Evolutionary conservation across 64 coral and sea anemone species (phyloP), one percentile per base, ranked within the genome.

Genomic region (Acropora yongei): DNA sequence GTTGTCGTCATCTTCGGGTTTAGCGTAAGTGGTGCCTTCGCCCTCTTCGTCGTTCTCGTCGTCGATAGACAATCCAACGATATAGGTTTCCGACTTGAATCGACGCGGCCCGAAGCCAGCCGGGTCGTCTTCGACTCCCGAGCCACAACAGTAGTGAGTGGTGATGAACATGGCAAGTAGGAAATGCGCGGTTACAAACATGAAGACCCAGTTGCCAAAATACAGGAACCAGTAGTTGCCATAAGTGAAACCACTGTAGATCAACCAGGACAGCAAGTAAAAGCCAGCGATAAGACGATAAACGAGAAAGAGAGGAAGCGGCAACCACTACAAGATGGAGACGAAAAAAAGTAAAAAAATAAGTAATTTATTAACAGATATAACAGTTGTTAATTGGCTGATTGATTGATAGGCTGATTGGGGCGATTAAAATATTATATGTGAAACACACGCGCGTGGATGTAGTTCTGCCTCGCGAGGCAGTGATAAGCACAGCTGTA

Each of bases 161-260:
- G 90, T 89, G 17, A 93, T 79, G n/a, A 96, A 61, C 48, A 81
- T 84, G 12, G 74, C 95, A 9, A 89, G 71, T 0, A 96, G 8
- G 80, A 96, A 96, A 79, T 96, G 77, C 2, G 83, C 18, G 14
- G 74, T 63, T 13, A 84, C 85, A 47, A 90, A 65, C 3, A 83
- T 77, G 74, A 93, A 93, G 74, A 88, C 89, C 95, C 91, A 92
- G 87, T 96, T 92, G 74, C 80, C 86, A 61, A 93, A 76, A 60
- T 80, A 96, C 4, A 96, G 60, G 48, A 96, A 89, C 86, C 84
- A 96, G 63, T 96, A 89, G n/a, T 55, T 18, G 14, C 78, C 57
- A 12, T 87, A 58, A 63, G 72, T 41, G 9, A 13, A 47, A 2
- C 51, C 44, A 12, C 78, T 89, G 58, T 40, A 92, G 18, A 80